Percentiles rank a stretch among this genome's conserved stretches.
Conservation (phyloP, 2,888 invertebrate species). For the Rotaria macrura region DNA sequence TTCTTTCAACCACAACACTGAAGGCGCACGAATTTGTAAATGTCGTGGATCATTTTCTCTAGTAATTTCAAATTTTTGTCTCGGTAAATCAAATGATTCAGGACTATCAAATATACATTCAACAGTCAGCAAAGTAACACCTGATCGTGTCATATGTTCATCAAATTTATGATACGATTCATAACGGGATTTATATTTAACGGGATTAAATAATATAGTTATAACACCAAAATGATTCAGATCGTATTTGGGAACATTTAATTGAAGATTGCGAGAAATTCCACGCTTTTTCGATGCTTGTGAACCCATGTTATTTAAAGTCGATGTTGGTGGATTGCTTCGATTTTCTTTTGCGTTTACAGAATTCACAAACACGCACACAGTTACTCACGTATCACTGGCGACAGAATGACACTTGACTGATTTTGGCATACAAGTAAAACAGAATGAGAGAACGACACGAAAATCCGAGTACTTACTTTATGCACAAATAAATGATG, state of each 20-base stretch:
- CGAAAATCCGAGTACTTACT: neutral
- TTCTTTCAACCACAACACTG: conserved; percentile 5
- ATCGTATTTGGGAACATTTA: neutral
- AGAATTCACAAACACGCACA: neutral
- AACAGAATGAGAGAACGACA: neutral
- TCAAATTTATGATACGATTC: conserved; percentile 13
- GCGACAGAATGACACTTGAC: neutral
- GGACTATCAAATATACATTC: neutral
- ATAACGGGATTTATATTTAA: neutral
- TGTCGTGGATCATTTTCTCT: neutral
- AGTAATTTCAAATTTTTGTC: conserved; percentile 16
- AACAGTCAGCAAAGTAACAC: neutral
- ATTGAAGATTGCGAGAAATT: neutral
- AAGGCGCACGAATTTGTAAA: neutral
- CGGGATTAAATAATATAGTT: neutral
- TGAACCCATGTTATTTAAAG: neutral
- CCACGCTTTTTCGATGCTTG: neutral
- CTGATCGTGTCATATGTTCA: neutral
- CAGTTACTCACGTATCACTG: neutral
- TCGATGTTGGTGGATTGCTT: neutral
- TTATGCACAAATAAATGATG: neutral
- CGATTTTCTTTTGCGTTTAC: neutral
- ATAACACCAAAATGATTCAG: neutral
- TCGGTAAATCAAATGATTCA: neutral
- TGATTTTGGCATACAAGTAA: neutral